phyloP scores from a whole-genome alignment of 2,113 vertebrate species.

The Sylvietta virens region DNA sequence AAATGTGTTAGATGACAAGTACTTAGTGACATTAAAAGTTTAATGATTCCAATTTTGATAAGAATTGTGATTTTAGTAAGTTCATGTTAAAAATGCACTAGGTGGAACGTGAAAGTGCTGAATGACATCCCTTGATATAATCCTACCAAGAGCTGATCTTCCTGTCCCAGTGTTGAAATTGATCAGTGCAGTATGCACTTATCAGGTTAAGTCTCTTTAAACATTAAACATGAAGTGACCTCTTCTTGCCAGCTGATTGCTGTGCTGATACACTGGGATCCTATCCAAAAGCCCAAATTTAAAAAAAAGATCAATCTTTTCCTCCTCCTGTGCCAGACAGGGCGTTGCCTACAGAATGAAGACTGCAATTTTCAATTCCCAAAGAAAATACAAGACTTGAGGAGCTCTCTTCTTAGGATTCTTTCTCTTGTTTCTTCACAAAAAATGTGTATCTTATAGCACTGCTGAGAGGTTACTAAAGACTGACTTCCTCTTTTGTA shows the following conservation, averaged over 20 bases:
- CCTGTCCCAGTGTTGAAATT: not conserved
- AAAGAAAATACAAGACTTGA: not conserved
- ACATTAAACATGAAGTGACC: not conserved
- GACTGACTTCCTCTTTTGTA: not conserved
- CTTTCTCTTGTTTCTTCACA: not conserved
- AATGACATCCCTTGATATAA: not conserved
- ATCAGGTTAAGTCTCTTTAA: not conserved
- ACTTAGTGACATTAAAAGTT: not conserved
- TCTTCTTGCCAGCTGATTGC: not conserved
- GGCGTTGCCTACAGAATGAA: not conserved
- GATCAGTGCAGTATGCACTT: not conserved
- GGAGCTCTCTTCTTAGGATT: not conserved
- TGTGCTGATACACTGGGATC: not conserved
- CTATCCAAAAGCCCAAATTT: not conserved
- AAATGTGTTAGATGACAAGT: not conserved
- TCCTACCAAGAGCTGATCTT: not conserved
- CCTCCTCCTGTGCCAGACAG: not conserved
- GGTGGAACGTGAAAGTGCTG: not conserved
- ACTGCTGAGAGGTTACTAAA: not conserved
- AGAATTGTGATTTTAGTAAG: not conserved
- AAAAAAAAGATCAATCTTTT: not conserved
- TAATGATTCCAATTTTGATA: not conserved
- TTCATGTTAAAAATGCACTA: not conserved
- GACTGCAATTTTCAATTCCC: not conserved
- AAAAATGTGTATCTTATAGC: not conserved